Base-by-base conservation (phyloP, 2,888 invertebrate genomes). In the Strigamia transsilvanica region DNA sequence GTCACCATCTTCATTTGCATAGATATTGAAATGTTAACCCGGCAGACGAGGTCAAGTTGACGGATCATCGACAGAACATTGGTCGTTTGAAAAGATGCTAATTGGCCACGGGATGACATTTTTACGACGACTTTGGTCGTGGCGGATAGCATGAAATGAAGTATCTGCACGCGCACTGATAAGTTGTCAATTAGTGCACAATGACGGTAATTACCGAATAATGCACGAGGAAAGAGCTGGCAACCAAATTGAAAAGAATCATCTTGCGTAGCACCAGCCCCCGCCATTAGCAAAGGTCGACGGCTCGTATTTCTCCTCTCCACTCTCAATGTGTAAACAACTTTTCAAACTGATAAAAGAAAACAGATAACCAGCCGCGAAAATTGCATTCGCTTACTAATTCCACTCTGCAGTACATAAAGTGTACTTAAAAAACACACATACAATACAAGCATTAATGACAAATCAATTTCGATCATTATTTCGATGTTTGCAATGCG, bases 181-280 rank as follows among this genome's bases (percentile, higher is more conserved):
- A 73, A 73, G 73, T 73, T 73, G 73, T 73, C 73, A 73, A 73
- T 73, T 73, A 73, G 73, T 73, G 73, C 73, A 73, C 73, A 73
- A 73, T 73, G 73, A 73, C 73, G 73, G 73, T 32, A 73, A 73
- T 73, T 73, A 73, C 73, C 73, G 73, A 73, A 73, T 73, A 73
- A 73, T 73, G 73, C 27, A 73, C 27, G 73, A 73, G 73, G 73
- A 73, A 56, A 32, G 73, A 73, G 73, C 27, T 73, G 73, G 73
- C 73, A 32, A 73, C 73, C 73, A 73, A 73, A 73, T 73, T 73
- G 73, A 73, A 73, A 73, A 73, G 27, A 73, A 73, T 73, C 73
- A 32, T 73, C 73, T 73, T 73, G 56, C 56, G 18, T 56, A 56
- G 56, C 56, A 18, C 56, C 56, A 56, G 56, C 56, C 56, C 21